Base-by-base conservation (phyloP, 1,140 invertebrate genomes). In the Wiebesia pumilae region DNA sequence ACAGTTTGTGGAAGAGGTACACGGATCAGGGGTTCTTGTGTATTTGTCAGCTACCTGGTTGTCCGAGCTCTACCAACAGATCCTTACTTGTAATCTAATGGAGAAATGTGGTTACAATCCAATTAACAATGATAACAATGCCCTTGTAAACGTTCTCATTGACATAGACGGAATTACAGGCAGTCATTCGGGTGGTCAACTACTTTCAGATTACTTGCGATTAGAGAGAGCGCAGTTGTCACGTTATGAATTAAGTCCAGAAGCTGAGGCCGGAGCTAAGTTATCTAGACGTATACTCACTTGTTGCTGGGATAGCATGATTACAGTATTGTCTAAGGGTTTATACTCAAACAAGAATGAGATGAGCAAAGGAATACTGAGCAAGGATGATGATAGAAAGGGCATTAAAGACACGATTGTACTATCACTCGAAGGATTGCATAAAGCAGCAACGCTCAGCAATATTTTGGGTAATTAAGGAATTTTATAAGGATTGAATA, bases 11-110 rank as follows among this genome's bases (percentile, higher is more conserved):
- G 97, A 98, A 91, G 96, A 98, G 89, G 96, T 99, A 10, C 96
- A 98, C 90, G 97, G 97, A 47, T 98, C 97, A 87, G 98, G 98
- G 9, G 96, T 99, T 14, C 92, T 99, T 24, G 96, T 99, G 24
- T 99, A 98, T 91, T 94, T 99, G 2, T 98, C 98, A 9, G 96
- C 97, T 0, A 97, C 97, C 0, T 99, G 98, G 98, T 94, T 99
- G 0, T 96, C 97, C 43, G 98, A 98, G 91, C 93, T 99, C 0
- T 98, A 98, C 92, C 97, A 98, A 89, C 97, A 97, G 90, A 95
- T 98, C 3, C 93, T 98, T 0, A 95, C 96, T 0, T 96, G 95
- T 81, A 97, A 97, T 91, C 93, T 98, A 4, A 92, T 98, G 30
- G 95, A 96, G 89, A 94, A 95, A 69, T 95, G 95, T 88, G 96